phyloP scores from a whole-genome alignment of 2,113 vertebrate genomes.

The Sigmodon hispidus region DNA sequence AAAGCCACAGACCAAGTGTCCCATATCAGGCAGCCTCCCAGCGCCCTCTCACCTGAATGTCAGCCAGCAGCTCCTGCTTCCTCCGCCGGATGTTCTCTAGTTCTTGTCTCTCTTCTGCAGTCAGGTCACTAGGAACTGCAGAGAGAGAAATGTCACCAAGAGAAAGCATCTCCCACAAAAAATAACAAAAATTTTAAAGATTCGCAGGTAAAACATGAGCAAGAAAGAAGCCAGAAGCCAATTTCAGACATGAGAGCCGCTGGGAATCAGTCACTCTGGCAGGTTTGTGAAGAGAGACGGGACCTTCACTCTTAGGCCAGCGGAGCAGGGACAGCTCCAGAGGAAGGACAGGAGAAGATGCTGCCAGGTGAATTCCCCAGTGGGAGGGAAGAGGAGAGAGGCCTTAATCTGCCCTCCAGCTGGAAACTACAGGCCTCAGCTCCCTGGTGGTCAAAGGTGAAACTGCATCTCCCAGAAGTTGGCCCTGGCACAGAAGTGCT shows the following conservation, averaged over 20 bases:
- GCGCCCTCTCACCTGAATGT: conserved; percentile 93
- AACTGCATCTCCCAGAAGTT: fast-evolving
- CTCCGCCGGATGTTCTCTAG: conserved; percentile 96
- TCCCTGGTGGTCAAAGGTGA: too few relatives aligned
- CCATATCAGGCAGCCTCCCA: neutral
- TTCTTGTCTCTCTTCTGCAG: conserved; percentile 95
- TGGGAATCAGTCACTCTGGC: neutral
- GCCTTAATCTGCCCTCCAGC: fast-evolving
- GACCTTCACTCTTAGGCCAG: neutral
- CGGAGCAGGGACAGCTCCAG: neutral
- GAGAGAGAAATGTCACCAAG: neutral
- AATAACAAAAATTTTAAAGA: neutral
- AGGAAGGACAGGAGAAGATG: neutral
- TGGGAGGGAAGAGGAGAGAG: neutral
- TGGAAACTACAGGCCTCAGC: neutral
- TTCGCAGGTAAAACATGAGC: neutral
- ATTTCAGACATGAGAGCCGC: neutral
- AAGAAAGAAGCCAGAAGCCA: neutral
- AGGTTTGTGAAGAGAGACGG: neutral
- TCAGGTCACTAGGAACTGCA: conserved; percentile 96
- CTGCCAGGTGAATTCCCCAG: neutral
- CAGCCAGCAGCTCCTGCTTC: conserved; percentile 97
- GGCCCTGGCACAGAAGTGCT: fast-evolving
- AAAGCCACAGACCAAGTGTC: fast-evolving
- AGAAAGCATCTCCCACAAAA: neutral